Percentiles rank a stretch among this genome's conserved stretches.
Conservation (phyloP, 2,888 invertebrate species). For the Diachrysia chrysitis region DNA sequence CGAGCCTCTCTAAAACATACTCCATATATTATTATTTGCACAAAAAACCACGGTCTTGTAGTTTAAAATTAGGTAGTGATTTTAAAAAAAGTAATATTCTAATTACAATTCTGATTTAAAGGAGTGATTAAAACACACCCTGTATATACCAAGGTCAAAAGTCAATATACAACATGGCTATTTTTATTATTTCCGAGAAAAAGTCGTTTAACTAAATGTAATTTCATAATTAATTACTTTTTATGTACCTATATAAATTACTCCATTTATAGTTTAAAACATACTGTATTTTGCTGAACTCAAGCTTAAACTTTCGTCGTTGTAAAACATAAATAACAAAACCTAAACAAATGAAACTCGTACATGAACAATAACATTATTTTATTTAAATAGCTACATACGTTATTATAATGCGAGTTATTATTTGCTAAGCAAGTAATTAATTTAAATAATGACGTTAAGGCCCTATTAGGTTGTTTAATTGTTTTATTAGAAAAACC, state of each 20-base stretch:
- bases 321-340: background rate
- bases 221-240: too few species aligned
- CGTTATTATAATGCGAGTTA: background rate
- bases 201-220: too few species aligned
- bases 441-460: background rate
- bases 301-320: too few species aligned
- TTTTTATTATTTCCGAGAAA: too few species aligned
- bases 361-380: background rate
- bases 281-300: background rate
- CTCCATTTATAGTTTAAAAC: background rate
- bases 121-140: background rate
- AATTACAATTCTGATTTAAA: background rate
- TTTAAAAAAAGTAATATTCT: too few species aligned
- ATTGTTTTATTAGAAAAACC: background rate
- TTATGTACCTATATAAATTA: too few species aligned
- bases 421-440: background rate
- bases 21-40: too few species aligned
- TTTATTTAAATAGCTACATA: slow-evolving; percentile 1
- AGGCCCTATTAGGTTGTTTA: background rate
- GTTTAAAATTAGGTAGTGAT: too few species aligned
- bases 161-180: too few species aligned
- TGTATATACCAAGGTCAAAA: background rate
- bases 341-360: background rate
- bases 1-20: too few species aligned
- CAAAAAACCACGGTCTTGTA: too few species aligned